These are phyloP conservation scores for Pyxicephalus adspersus DNA, from an alignment of 2,113 vertebrate genomes.

Conservation along the genomic window DNA sequence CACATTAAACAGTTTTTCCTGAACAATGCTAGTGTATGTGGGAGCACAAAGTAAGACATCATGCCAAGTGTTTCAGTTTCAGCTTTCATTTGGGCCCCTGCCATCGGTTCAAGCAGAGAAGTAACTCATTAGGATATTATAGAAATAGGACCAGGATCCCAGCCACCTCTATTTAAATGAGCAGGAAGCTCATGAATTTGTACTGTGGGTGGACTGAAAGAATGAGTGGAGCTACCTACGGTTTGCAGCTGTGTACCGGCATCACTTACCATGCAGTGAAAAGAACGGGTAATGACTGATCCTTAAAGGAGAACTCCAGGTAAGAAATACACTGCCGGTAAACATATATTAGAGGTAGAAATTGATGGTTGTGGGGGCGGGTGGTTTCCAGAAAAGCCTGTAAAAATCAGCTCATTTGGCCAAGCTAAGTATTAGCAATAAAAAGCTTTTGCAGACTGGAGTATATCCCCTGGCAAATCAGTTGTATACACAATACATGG, in stretches of 20 bases:
- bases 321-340: too few relatives aligned
- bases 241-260: constrained; percentile 26
- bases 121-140: constrained; percentile 32
- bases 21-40: constrained; percentile 37
- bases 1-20: constrained; percentile 1
- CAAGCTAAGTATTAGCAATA: too few relatives aligned
- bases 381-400: too few relatives aligned
- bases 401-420: too few relatives aligned
- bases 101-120: constrained; percentile 20
- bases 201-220: constrained; percentile 26
- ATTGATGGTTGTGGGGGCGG: too few relatives aligned
- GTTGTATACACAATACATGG: too few relatives aligned
- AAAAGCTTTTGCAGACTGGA: too few relatives aligned
- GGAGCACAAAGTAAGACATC: constrained; percentile 32
- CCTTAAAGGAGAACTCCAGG: not conserved
- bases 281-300: constrained; percentile 17
- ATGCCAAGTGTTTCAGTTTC: constrained; percentile 37
- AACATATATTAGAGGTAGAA: too few relatives aligned
- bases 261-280: constrained; percentile 9
- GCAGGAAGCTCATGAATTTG: constrained; percentile 10
- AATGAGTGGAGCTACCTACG: constrained; percentile 25
- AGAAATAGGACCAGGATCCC: constrained; percentile 31
- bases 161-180: constrained; percentile 15
- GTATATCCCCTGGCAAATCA: too few relatives aligned
- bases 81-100: constrained; percentile 25